Percentiles rank a stretch among this genome's conserved stretches.
These are phyloP conservation scores for Threskiornis aethiopicus DNA, from an alignment of 2,797 vertebrate genomes.

Conservation along the genomic window DNA sequence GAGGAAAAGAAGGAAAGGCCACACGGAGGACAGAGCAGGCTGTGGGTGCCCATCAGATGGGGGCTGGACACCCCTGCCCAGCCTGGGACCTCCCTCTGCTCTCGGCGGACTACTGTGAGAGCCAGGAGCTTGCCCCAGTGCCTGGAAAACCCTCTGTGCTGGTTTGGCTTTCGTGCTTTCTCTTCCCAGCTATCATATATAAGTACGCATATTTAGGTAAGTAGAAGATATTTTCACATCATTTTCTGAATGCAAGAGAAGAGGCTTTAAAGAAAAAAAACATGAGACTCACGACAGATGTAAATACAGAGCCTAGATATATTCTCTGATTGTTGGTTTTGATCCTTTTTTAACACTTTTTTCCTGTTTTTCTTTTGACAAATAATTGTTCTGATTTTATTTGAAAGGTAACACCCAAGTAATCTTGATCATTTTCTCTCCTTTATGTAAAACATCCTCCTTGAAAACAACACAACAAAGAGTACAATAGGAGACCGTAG, in stretches of 20 bases:
- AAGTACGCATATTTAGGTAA: neutral
- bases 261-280: neutral
- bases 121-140: neutral
- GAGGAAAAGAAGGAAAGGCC: neutral
- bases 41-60: neutral
- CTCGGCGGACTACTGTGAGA: neutral
- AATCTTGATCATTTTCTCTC: neutral
- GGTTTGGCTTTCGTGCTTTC: neutral
- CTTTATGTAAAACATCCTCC: neutral
- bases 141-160: neutral
- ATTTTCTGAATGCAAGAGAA: neutral
- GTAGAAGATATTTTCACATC: neutral
- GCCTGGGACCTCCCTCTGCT: neutral
- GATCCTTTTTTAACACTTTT: neutral
- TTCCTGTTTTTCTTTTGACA: neutral
- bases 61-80: neutral
- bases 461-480: neutral
- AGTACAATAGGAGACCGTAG: neutral
- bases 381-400: neutral
- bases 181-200: neutral
- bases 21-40: neutral
- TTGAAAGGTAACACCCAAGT: neutral
- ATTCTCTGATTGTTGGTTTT: neutral
- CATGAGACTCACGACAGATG: neutral
- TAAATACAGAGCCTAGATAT: neutral